Base-by-base conservation (phyloP, 2,113 vertebrate species). In the Lepus europaeus region DNA sequence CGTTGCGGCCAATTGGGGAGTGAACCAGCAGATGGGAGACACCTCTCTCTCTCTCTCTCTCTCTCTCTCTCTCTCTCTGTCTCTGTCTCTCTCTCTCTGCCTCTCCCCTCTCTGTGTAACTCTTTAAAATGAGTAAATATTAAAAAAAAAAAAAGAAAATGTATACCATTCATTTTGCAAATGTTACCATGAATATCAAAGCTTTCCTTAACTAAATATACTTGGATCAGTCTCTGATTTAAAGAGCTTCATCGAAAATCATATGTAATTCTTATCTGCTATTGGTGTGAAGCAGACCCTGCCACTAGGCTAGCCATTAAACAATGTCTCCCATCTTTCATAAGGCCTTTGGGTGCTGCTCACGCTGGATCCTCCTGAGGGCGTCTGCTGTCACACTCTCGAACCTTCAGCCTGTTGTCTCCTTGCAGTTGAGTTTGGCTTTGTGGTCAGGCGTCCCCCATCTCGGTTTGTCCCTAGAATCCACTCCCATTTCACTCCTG, bases 231-330 rank as follows among this genome's bases (percentile, higher is more conserved):
- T 77, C 91, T 96, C 69, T 83, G 6, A 39, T 81, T 80, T 74
- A 66, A 83, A 93, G 63, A 90, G 64, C 63, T 49, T 78, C 90
- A 39, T 90, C 68, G 90, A 84, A 89, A 78, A 69, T 85, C 63
- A n/a, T 23, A 27, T 8, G 27, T n/a, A 33, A 68, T 31, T 66
- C 78, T 61, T 64, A 59, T 72, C 59, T 61, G 27, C 19, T 29
- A 39, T 93, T 83, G 93, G 70, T 72, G 27, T 36, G 36, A 74
- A 64, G 72, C 23, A n/a, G 31, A 83, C 36, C 33, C 39, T 77
- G 68, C n/a, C n/a, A 2, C 6, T 66, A 80, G 53, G 56, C 39
- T 64, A 64, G 27, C n/a, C 51, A 4, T 51, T 78, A 83, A 87
- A 63, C 31, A 74, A 33, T 17, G 80, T 23, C n/a, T 22, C 11